A percentile compares a stretch with the other conserved stretches of the same genome.
These are phyloP conservation scores for Monomorium pharaonis DNA, from an alignment of 1,140 invertebrate species.

Conservation along the genomic window DNA sequence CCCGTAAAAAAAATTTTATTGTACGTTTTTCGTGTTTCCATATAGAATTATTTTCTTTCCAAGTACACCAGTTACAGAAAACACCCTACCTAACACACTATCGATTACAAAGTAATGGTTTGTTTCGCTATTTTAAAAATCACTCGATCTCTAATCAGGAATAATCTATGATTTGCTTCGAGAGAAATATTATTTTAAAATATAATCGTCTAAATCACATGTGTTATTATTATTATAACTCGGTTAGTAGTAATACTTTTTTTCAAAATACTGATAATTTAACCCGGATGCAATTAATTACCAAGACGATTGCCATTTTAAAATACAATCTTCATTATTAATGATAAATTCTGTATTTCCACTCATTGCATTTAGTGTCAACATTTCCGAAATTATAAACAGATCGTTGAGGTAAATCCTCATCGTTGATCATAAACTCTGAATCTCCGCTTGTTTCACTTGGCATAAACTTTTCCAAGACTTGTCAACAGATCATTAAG, in stretches of 20 bases:
- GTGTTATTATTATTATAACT: neutral
- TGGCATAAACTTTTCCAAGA: neutral
- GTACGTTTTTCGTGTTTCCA: too few relatives aligned
- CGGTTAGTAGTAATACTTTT: neutral
- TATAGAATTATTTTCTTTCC: too few relatives aligned
- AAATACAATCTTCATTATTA: neutral
- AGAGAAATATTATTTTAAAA: neutral
- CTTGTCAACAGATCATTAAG: neutral
- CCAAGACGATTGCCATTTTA: neutral
- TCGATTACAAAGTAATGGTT: neutral
- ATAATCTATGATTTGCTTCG: neutral
- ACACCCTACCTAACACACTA: neutral
- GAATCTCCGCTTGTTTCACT: neutral
- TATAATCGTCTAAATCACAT: neutral
- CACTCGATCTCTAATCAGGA: neutral
- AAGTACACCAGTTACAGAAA: too few relatives aligned
- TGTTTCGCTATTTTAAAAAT: neutral
- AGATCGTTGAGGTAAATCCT: neutral
- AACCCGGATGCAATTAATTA: neutral
- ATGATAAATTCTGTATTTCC: neutral
- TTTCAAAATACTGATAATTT: neutral
- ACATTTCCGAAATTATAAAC: neutral
- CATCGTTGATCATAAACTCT: neutral
- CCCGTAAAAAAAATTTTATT: too few relatives aligned
- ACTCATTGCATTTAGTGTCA: neutral